Base-by-base conservation (phyloP, 2,797 vertebrate species). In the Acrossocheilus wenchowensis region DNA sequence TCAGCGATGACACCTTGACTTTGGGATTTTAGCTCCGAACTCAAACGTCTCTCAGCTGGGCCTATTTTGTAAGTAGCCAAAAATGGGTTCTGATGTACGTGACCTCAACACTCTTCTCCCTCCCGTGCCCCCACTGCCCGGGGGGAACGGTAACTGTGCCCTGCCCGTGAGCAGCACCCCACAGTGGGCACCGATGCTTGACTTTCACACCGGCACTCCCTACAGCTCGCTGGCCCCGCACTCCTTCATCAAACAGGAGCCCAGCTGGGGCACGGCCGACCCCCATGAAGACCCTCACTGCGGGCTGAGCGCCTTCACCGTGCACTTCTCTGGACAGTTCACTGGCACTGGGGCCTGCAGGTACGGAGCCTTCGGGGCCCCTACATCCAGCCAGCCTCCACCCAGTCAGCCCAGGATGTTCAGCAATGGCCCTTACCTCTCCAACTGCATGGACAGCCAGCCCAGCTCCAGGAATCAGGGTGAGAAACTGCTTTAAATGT, bases 241-340 rank as follows among this genome's bases (percentile, higher is more conserved):
- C 94, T 98, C 98, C 89, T 99, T 98, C 92, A 99, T 99, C 95
- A 99, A 99, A 91, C 98, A 99, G 93, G 98, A 99, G 93, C 98
- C 98, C 83, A 97, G 92, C 94, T 99, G 98, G 98, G 97, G 96
- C 82, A 88, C 96, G 26, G 88, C 96, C 0, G 96, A 97, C 87
- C 94, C 96, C 0, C 96, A 96, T 52, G 95, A 96, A 82, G 98
- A 99, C 93, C 94, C 95, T 48, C 97, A 99, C 89, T 99, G 98
- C 69, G 95, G 95, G 88, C 94, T 99, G 88, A 98, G 98, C 86
- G 98, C 98, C 91, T 99, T 99, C 94, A 99, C 98, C 2, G 97
- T 99, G 9, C 98, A 99, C 93, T 99, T 99, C 95, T 99, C 98
- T 0, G 98, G 98, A n/a, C 98, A 99, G 94, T 98, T 99, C 93